Evolutionary conservation across 2,888 invertebrate species (phyloP).

Genomic region (Syrphus vitripennis): DNA sequence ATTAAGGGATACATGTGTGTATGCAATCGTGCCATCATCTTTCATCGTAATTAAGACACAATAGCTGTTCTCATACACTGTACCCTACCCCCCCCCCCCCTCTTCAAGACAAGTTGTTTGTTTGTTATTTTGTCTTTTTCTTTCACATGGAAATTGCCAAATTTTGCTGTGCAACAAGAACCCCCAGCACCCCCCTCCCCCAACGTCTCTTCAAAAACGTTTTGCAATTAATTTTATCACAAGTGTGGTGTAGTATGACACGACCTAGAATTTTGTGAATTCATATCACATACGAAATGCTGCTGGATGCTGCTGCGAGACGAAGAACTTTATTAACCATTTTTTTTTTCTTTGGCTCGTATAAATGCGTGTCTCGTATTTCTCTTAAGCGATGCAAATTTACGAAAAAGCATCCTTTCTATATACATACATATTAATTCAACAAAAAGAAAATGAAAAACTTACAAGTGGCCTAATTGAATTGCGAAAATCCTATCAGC

Average conservation of each 20-base stretch:
- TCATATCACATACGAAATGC: slow-evolving; percentile 22
- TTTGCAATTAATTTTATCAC: slow-evolving; percentile 24
- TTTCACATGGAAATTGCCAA: slow-evolving; percentile 27
- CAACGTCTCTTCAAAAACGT: not conserved
- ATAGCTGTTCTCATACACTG: slow-evolving; percentile 27
- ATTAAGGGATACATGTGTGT: no score
- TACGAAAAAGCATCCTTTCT: slow-evolving; percentile 21
- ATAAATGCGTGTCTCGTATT: slow-evolving; percentile 21
- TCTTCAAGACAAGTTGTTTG: not conserved
- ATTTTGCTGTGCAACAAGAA: slow-evolving; percentile 1
- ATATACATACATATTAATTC: no score
- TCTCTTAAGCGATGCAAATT: slow-evolving; percentile 32
- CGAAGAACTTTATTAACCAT: not conserved
- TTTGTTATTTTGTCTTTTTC: not conserved
- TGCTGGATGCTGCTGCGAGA: no score
- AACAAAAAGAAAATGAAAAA: not conserved
- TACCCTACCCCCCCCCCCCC: no score
- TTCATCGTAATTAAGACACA: slow-evolving; percentile 47
- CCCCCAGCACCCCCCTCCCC: not conserved
- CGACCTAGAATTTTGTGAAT: slow-evolving; percentile 11
- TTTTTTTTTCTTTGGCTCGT: not conserved
- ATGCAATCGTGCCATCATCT: slow-evolving; percentile 38
- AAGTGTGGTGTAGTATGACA: not conserved
- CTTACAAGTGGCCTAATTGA: slow-evolving; percentile 50
- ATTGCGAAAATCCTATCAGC: slow-evolving; percentile 28